Evolutionary conservation across 2,888 invertebrate genomes (phyloP), one percentile per base, ranked within the genome.

Genomic region (Macrophya alboannulata): DNA sequence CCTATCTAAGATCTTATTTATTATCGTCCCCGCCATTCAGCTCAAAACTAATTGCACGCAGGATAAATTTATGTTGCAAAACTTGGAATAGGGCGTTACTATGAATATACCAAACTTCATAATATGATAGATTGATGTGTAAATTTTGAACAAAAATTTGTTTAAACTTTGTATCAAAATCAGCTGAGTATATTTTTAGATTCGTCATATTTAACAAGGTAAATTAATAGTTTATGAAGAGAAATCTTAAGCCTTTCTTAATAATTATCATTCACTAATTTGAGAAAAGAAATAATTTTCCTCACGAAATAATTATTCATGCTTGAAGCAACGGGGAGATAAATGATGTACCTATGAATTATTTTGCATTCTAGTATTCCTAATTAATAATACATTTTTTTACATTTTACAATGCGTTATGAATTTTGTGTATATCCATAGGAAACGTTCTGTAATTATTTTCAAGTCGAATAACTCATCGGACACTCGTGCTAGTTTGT

Each of bases 1-100:
- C 86, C 86, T 88, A 89, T 85, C 87, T 89, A 91, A 89, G 87
- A 88, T 88, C 79, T 90, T 90, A 92, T 92, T 92, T 91, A 91
- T 92, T 91, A 83, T 91, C 89, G 89, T 89, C 87, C 86, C 82
- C 87, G 86, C 85, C 88, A 88, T 86, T 88, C 82, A 86, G 86
- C 87, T 89, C 88, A 87, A 87, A 87, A 87, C 87, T 88, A 90
- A 87, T 89, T 88, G 86, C 87, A 87, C 86, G 86, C 86, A 88
- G 71, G 89, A 88, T 86, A 85, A 31, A 85, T 89, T 87, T 86
- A 86, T 88, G 87, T 88, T 85, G 79, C 79, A 17, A 84, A 79
- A 85, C 83, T 85, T 86, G 62, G 84, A 83, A 79, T 85, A 82
- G 43, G 84, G 85, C 81, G 82, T 85, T 77, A 25, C 62, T 74